Evolutionary conservation across 2,888 invertebrate genomes (phyloP), one percentile per base, ranked within the genome.

Genomic region (Metacarcinus magister): DNA sequence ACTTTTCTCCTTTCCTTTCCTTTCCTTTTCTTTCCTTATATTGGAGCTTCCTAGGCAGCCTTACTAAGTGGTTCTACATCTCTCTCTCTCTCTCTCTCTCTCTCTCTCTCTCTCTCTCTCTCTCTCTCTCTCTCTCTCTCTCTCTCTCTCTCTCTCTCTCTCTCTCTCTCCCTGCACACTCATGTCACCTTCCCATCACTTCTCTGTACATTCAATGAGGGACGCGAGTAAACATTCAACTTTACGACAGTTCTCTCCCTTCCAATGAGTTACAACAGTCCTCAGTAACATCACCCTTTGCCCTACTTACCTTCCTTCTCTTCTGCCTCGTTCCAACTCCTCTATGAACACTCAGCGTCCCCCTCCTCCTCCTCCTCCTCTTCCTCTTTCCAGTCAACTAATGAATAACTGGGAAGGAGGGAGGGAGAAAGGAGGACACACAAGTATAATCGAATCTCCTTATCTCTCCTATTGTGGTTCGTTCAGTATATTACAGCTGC

Each of bases 381-480:
- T 16, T 16, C 44, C 46, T 46, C 44, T 16, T 2, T 19, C 67
- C 67, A 67, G 67, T 5, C 67, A 82, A 3, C 82, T 82, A 32
- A 82, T 82, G 82, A 82, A 82, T 28, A 32, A 8, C 32, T 10
- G 4, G 82, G 13, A 67, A 13, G 82, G 82, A 32, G 82, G 32
- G 5, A 10, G 28, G 28, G n/a, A n/a, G n/a, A n/a, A n/a, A n/a
- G n/a, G n/a, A n/a, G n/a, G n/a, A n/a, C 28, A 82, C 82, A 10
- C 32, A 82, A 2, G 91, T 28, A 91, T 46, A 89, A 89, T 44
- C 89, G 39, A 89, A 89, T 39, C 89, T 13, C 43, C 28, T 44
- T 91, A 23, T 91, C 46, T 91, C 91, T 43, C 46, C 43, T 91
- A 46, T 91, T 44, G 91, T 23, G 67, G 16, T 67, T 67, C 19